Conservation (phyloP, 2,113 vertebrate genomes). For the Misgurnus mizolepis region DNA sequence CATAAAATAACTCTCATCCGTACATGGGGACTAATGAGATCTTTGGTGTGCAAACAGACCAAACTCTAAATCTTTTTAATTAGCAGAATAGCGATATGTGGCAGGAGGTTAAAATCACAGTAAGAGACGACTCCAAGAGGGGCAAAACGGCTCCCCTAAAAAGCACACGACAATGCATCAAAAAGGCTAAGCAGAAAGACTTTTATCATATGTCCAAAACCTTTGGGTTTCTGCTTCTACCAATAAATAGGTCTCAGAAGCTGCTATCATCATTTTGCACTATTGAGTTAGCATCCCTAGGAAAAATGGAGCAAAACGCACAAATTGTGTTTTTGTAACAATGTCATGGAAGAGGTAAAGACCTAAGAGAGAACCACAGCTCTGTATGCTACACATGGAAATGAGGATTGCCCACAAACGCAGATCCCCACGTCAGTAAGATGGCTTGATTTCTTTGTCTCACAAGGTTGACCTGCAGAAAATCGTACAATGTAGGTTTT, state of each 20-base stretch:
- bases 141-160: slow-evolving; percentile 2
- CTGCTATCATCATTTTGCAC: slow-evolving; percentile 18
- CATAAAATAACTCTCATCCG: slow-evolving; percentile 26
- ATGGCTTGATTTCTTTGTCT: slow-evolving; percentile 63
- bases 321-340: slow-evolving; percentile 1
- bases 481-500: slow-evolving; percentile 58
- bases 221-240: slow-evolving; percentile 29
- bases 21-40: slow-evolving; percentile 36
- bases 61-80: slow-evolving; percentile 21
- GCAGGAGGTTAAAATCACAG: neutral
- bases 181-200: slow-evolving; percentile 23
- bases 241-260: slow-evolving; percentile 7
- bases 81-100: slow-evolving; percentile 14
- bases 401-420: slow-evolving; percentile 53
- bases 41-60: slow-evolving; percentile 50
- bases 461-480: slow-evolving; percentile 66
- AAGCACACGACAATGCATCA: slow-evolving; percentile 37
- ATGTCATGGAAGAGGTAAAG: slow-evolving; percentile 8
- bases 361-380: slow-evolving; percentile 32
- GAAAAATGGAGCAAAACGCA: slow-evolving; percentile 35
- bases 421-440: slow-evolving; percentile 60
- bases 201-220: slow-evolving; percentile 30
- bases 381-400: slow-evolving; percentile 45
- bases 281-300: slow-evolving; percentile 16
- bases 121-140: neutral